These are phyloP conservation scores for Rhinella marina DNA, from an alignment of 2,797 vertebrate species.

Conservation along the genomic window DNA sequence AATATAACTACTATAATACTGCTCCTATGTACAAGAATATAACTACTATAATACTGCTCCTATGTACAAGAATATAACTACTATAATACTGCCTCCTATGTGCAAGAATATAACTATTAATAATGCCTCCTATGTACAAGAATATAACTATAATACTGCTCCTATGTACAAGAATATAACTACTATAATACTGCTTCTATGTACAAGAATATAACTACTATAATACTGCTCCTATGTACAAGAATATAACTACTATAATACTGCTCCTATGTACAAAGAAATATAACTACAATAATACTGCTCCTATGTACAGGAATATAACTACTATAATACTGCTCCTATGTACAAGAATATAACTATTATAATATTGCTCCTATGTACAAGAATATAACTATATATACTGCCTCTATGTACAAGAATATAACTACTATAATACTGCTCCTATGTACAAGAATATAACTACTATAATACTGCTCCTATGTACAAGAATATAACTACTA, in stretches of 20 bases:
- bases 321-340: constrained; percentile 7
- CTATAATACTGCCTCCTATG: constrained; percentile 6
- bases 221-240: constrained; percentile 3
- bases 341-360: constrained; percentile 15
- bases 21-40: constrained; percentile 3
- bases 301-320: constrained; percentile 6
- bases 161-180: background rate
- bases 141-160: constrained; percentile 15
- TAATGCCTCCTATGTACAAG: background rate
- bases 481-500: too few species aligned
- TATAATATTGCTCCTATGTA: constrained; percentile 13
- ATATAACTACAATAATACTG: background rate
- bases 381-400: constrained; percentile 14
- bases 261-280: background rate
- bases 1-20: constrained; percentile 15
- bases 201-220: constrained; percentile 18
- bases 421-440: background rate
- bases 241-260: constrained; percentile 23
- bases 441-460: too few species aligned
- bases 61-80: constrained; percentile 7
- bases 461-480: too few species aligned
- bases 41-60: constrained; percentile 21
- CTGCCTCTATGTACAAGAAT: background rate
- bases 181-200: constrained; percentile 3
- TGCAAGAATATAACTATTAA: constrained; percentile 17